Base-by-base conservation (phyloP, 1,140 invertebrate species). In the Lordiphosa clarofinis region DNA sequence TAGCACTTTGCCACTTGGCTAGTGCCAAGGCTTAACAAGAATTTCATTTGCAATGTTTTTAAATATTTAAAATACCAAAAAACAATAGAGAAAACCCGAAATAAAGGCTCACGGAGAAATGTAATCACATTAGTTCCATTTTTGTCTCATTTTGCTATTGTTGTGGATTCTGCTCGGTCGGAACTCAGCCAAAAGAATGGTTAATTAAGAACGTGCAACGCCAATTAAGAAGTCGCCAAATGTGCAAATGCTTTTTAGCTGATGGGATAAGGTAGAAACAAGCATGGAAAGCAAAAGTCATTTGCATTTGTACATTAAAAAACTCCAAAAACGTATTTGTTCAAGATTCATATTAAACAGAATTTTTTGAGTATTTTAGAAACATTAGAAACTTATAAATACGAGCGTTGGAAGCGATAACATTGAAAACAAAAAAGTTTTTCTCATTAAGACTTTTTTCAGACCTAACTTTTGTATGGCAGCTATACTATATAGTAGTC, bases 181-280 rank as follows among this genome's bases (percentile, higher is more conserved):
- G 65, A 47, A 19, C 11, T 59, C 71, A 40, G 66, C 56, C 56
- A 50, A 54, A 31, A 76, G 61, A 81, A 79, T 62, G 61, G 52
- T 63, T 76, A 82, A 72, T 81, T 82, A 81, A 72, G 76, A 64
- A 81, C 60, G 72, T 65, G n/a, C 65, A 39, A 70, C 50, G 40
- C 42, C 60, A 70, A 74, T 67, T 75, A 65, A 75, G 56, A 35
- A 49, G 62, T 12, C 55, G 36, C 54, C 11, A 50, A 79, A 79
- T 56, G 66, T 75, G 37, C 60, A 42, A 58, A 63, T 66, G 39
- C 62, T 49, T 50, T 68, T 21, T 56, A 40, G 43, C 62, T 47
- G 21, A 40, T 61, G 40, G 37, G 12, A 40, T 40, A 50, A 38
- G 37, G 36, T 37, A 4, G 4, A 24, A 24, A 5, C 4, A 4